Conservation (phyloP, 2,113 vertebrate species). For the Cyprichromis sp. region DNA sequence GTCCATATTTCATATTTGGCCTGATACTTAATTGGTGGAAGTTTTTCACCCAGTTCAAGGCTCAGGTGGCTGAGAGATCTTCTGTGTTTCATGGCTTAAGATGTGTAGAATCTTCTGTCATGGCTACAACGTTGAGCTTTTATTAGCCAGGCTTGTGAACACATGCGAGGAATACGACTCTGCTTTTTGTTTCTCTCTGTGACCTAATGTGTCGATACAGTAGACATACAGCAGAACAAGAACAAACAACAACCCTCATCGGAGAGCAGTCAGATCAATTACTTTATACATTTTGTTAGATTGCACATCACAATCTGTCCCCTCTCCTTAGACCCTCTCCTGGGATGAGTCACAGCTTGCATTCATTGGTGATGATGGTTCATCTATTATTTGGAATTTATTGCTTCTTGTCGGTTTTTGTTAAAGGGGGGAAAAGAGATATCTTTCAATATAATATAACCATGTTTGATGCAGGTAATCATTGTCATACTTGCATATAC, state of each 20-base stretch:
- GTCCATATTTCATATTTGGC: not conserved
- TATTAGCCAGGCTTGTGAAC: not conserved
- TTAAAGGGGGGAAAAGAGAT: not conserved
- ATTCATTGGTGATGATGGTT: not conserved
- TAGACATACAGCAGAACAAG: not conserved
- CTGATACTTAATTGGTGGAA: not conserved
- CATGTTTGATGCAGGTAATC: not conserved
- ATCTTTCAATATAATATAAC: not conserved
- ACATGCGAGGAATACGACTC: not conserved
- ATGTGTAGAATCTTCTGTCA: not conserved
- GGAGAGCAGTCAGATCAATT: not conserved
- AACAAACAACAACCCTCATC: not conserved
- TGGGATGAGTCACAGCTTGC: not conserved
- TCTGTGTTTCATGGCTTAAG: not conserved
- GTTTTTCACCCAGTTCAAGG: not conserved
- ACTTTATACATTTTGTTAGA: not conserved
- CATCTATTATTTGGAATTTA: not conserved
- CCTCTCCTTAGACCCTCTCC: not conserved
- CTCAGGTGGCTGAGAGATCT: fast-evolving
- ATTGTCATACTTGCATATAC: not conserved
- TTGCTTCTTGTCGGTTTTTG: not conserved
- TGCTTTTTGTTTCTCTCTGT: not conserved
- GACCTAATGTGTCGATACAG: not conserved
- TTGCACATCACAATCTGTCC: not conserved
- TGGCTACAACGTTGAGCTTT: not conserved